These are phyloP conservation scores for Mycetomoellerius zeteki DNA, from an alignment of 1,140 invertebrate genomes.

Conservation along the genomic window DNA sequence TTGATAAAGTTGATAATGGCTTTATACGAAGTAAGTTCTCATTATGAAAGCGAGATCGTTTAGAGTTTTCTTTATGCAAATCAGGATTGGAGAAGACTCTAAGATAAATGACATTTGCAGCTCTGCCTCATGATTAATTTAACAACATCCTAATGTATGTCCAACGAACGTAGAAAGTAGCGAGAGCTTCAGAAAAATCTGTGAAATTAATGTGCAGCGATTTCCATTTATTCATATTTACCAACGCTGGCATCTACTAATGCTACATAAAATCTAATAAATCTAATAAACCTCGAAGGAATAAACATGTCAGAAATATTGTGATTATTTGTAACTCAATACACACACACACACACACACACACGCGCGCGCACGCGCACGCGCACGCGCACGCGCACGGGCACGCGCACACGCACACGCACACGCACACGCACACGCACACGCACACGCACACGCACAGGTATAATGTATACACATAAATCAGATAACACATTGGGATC, in stretches of 20 bases:
- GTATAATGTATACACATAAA: conserved; percentile 14
- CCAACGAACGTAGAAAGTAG: neutral
- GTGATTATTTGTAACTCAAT: neutral
- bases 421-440: too few species aligned
- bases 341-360: too few species aligned
- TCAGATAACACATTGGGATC: neutral
- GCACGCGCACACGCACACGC: too few species aligned
- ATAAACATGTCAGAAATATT: conserved; percentile 18
- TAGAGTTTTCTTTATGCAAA: neutral
- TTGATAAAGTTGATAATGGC: neutral
- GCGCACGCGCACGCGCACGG: too few species aligned
- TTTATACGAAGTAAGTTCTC: too few species aligned
- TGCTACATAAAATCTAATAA: conserved; percentile 18
- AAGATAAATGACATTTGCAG: too few species aligned
- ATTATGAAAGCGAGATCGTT: neutral
- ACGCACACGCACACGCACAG: too few species aligned
- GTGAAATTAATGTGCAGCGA: neutral
- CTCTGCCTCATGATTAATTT: too few species aligned
- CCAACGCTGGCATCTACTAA: neutral
- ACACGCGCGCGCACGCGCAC: too few species aligned
- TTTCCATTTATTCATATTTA: neutral
- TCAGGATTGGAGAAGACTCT: neutral
- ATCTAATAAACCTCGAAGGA: neutral
- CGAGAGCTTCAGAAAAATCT: neutral
- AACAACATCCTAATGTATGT: neutral